Conservation (phyloP, 2,113 vertebrate species). For the Xyliphius kryptos region DNA sequence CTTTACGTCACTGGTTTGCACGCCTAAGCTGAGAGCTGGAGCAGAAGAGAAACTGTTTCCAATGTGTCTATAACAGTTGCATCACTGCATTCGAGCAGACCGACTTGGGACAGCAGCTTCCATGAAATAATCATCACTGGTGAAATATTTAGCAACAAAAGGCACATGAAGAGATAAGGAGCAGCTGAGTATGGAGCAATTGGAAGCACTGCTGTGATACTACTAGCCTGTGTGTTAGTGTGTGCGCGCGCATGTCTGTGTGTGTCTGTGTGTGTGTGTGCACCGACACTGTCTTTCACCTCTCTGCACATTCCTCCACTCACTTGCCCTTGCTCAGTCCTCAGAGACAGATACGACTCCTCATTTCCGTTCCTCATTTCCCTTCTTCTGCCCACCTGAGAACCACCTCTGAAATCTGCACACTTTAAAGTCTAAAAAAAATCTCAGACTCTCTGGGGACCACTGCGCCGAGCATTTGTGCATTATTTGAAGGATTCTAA, state of each 20-base stretch:
- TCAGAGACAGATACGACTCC: constrained; percentile 18
- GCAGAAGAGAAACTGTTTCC: constrained; percentile 4
- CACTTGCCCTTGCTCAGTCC: constrained; percentile 15
- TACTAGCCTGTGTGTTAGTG: constrained; percentile 23
- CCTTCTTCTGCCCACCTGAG: background rate
- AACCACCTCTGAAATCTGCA: background rate
- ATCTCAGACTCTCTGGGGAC: background rate
- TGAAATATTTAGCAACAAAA: constrained; percentile 66
- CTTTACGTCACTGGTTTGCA: constrained; percentile 1
- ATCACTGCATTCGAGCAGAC: constrained; percentile 34
- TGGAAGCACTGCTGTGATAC: constrained; percentile 46
- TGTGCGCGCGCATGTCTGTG: background rate
- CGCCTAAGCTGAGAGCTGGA: constrained; percentile 9
- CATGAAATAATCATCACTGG: constrained; percentile 66
- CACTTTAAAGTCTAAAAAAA: background rate
- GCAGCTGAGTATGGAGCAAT: constrained; percentile 44
- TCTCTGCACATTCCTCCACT: constrained; percentile 10
- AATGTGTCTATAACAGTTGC: constrained; percentile 9
- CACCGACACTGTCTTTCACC: background rate
- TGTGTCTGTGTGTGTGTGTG: constrained; percentile 27
- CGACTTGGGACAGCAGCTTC: constrained; percentile 49
- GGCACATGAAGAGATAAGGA: constrained; percentile 52
- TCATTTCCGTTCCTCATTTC: constrained; percentile 1
- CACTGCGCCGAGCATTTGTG: background rate
- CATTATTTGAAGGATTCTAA: background rate